Base-by-base conservation (phyloP, 92 coral and sea anemone species). In the Palythoa grandis region DNA sequence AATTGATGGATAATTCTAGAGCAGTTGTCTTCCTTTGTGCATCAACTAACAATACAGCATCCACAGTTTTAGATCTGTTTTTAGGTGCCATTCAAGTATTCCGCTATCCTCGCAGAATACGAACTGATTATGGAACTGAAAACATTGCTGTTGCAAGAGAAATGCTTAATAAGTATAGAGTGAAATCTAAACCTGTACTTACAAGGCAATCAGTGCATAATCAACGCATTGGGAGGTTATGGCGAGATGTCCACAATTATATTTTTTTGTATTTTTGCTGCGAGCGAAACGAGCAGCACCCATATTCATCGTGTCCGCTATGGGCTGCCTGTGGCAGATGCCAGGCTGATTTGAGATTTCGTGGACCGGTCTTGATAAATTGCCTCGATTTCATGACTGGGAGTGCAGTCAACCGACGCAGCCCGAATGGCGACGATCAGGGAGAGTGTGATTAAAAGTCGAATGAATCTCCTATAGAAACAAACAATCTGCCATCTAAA, bases 131-230 rank as follows among this genome's bases (percentile, higher is more conserved):
- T 77, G 89, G 89, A 52, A 86, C 78, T 16, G 85, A 76, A 39
- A 76, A 76, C 58, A 77, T 83, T 12, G 87, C 52, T 57, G 58
- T 75, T 16, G 58, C 65, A 19, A 67, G 68, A 50, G 70, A 84
- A 38, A 91, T 91, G 91, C 78, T 91, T 58, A 61, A 76, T 57
- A 43, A 83, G 25, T 91, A 83, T 78, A 87, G 93, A 3, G 69
- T 82, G 14, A 79, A 67, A 38, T 52, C 82, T 53, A 87, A 78
- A 3, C 93, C 93, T 40, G 83, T 87, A 39, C 37, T 91, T 23
- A 91, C 93, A 67, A 91, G 93, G 6, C 91, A 84, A 70, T 91
- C 93, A 19, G 93, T 91, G 7, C 35, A 29, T 1, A 89, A 89
- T 72, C 87, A 89, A n/a, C 86, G 83, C 47, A 89, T 89, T 35